Evolutionary conservation across 2,888 invertebrate species (phyloP).

Genomic region (Theretra japonica): DNA sequence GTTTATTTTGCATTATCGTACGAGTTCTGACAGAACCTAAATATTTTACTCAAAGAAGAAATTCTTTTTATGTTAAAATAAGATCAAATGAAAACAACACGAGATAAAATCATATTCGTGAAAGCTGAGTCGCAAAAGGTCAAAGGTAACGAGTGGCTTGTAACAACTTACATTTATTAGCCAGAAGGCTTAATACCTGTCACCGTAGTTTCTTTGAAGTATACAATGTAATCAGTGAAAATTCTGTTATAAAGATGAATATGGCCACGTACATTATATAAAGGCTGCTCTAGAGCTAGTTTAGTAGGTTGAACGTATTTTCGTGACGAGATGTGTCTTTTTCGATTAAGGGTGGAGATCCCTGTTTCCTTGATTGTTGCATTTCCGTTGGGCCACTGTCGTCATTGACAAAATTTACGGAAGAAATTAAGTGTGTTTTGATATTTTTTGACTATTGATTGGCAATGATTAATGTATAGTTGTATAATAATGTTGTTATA

Average conservation of each 20-base stretch:
- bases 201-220: neutral
- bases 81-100: neutral
- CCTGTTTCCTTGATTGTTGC: too few relatives aligned
- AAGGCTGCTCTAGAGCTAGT: too few relatives aligned
- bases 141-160: neutral
- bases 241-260: neutral
- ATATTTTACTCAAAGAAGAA: neutral
- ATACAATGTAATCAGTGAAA: neutral
- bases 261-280: too few relatives aligned
- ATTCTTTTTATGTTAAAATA: neutral
- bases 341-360: too few relatives aligned
- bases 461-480: too few relatives aligned
- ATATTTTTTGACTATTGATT: too few relatives aligned
- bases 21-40: neutral
- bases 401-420: too few relatives aligned
- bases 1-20: neutral
- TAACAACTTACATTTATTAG: neutral
- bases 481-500: too few relatives aligned
- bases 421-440: too few relatives aligned
- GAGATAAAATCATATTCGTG: neutral
- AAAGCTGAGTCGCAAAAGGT: constrained; percentile 4
- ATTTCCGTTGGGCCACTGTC: too few relatives aligned
- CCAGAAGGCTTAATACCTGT: neutral
- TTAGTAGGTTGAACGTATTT: too few relatives aligned
- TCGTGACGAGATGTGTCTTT: too few relatives aligned